Conservation (phyloP, 2,888 invertebrate species). For the Metallyticus violacea region DNA sequence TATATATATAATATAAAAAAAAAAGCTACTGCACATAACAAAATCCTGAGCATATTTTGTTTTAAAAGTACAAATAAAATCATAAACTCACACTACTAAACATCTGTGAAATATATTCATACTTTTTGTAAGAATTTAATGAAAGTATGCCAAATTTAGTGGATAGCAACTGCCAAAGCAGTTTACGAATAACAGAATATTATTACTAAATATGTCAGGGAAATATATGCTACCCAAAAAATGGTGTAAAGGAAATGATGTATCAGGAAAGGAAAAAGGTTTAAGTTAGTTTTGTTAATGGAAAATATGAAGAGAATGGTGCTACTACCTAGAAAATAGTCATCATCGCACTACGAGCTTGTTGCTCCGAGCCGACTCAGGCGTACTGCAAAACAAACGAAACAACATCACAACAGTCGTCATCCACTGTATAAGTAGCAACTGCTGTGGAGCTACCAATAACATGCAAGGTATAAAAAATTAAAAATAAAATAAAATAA, state of each 20-base stretch:
- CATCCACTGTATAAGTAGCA: background rate
- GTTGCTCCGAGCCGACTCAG: slow-evolving; percentile 85
- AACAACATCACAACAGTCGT: slow-evolving; percentile 29
- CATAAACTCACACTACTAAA: no score
- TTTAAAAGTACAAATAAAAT: no score
- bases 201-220: no score
- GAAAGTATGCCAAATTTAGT: no score
- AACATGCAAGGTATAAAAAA: background rate
- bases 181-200: no score
- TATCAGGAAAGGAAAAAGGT: background rate
- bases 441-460: slow-evolving; percentile 6
- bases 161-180: no score
- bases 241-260: background rate
- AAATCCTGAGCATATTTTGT: no score
- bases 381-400: slow-evolving; percentile 75
- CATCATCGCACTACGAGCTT: slow-evolving; percentile 65
- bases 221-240: no score
- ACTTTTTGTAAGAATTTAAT: no score
- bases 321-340: slow-evolving; percentile 38
- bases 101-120: no score
- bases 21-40: no score
- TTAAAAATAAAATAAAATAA: background rate
- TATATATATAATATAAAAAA: no score
- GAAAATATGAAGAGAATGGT: slow-evolving; percentile 12
- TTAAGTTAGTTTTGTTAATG: background rate